These are phyloP conservation scores for Muscidifurax raptorellus DNA, from an alignment of 1,140 invertebrate genomes.

Conservation along the genomic window DNA sequence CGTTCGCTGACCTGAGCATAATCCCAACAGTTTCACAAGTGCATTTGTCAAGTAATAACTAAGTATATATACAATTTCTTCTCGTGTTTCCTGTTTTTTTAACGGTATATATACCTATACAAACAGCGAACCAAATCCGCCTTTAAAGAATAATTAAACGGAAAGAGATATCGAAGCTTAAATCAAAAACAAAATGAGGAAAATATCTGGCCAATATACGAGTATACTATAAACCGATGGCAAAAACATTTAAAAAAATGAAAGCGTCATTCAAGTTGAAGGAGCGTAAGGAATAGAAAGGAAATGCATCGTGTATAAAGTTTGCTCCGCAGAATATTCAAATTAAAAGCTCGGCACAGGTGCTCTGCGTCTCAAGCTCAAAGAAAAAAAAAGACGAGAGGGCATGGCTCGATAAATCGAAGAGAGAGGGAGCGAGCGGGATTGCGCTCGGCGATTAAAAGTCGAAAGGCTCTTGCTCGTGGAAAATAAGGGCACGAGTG, in stretches of 20 bases:
- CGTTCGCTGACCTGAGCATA: no score
- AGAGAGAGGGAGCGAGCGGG: constrained; percentile 24
- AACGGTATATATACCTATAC: no score
- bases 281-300: neutral
- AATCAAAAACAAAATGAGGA: neutral
- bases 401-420: constrained; percentile 35
- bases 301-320: neutral
- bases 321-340: constrained; percentile 20
- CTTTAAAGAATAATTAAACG: no score
- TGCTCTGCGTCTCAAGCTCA: neutral
- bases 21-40: no score
- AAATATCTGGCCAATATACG: neutral
- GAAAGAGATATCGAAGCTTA: no score
- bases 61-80: no score
- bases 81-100: no score
- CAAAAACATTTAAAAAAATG: neutral
- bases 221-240: no score
- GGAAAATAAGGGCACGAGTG: constrained; percentile 8
- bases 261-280: neutral
- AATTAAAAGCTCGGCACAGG: neutral
- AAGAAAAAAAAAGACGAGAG: neutral
- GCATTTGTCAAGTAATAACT: no score
- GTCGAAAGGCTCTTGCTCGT: neutral
- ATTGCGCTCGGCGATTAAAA: constrained; percentile 27
- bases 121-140: no score